phyloP scores from a whole-genome alignment of 1,140 invertebrate species.

The Bacillus rossius region DNA sequence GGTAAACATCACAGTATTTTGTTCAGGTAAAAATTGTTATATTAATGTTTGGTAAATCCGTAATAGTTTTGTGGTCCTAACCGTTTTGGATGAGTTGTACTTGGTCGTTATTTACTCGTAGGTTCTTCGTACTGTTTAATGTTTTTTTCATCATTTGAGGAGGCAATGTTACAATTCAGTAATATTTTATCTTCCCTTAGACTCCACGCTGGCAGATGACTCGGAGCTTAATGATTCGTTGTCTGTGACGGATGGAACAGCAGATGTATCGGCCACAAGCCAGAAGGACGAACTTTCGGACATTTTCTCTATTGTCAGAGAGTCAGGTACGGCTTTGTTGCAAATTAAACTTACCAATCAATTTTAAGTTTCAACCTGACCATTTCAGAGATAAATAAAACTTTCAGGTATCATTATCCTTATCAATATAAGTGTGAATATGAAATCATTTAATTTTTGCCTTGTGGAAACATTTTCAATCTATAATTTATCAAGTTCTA shows the following conservation, averaged over 20 bases:
- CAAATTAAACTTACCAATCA: no score
- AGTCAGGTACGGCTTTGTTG: slow-evolving; percentile 54
- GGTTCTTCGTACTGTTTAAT: neutral
- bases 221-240: slow-evolving; percentile 24
- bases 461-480: no score
- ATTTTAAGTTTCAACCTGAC: no score
- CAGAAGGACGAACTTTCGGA: slow-evolving; percentile 61
- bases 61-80: neutral
- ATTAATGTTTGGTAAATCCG: neutral
- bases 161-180: neutral
- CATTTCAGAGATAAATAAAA: no score
- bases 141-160: neutral
- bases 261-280: slow-evolving; percentile 40
- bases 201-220: slow-evolving; percentile 27
- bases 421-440: no score
- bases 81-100: neutral
- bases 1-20: no score
- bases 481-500: no score
- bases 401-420: no score
- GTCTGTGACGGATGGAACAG: slow-evolving; percentile 23
- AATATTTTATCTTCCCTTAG: slow-evolving; percentile 11
- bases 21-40: neutral
- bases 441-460: no score
- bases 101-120: neutral
- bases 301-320: slow-evolving; percentile 62